Conservation (phyloP, 2,113 vertebrate genomes). For the Nematolebias whitei region DNA sequence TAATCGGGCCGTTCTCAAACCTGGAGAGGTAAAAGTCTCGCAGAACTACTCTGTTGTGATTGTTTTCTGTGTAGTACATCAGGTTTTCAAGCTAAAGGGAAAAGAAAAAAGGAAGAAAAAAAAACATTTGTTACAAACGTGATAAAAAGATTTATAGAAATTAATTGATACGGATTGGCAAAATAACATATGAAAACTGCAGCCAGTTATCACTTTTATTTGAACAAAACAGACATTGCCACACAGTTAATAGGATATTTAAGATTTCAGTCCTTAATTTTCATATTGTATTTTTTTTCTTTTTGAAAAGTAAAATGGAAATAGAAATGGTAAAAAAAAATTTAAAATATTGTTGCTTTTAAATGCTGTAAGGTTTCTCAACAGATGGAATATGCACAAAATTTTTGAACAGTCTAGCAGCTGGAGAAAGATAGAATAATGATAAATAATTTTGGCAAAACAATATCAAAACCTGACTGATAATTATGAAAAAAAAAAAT, state of each 20-base stretch:
- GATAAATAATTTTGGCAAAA: not conserved
- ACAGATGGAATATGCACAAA: not conserved
- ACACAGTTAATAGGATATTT: too few species aligned
- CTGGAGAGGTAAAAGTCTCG: conserved; percentile 87
- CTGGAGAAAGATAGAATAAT: not conserved
- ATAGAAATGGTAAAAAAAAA: too few species aligned
- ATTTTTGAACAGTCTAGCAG: not conserved
- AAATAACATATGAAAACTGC: too few species aligned
- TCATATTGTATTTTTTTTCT: not conserved
- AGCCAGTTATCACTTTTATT: too few species aligned
- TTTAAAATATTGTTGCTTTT: not conserved
- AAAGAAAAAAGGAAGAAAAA: not conserved
- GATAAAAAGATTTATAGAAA: too few species aligned
- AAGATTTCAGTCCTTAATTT: too few species aligned
- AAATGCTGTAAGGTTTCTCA: not conserved
- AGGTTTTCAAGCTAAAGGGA: conserved; percentile 84
- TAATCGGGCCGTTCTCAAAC: conserved; percentile 86
- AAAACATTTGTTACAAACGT: not conserved
- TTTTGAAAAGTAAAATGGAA: not conserved
- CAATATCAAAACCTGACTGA: not conserved
- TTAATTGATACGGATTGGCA: too few species aligned
- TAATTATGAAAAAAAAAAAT: not conserved
- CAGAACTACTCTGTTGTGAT: conserved; percentile 87
- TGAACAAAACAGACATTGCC: too few species aligned
- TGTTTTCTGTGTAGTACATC: conserved; percentile 88